phyloP scores from a whole-genome alignment of 2,888 invertebrate genomes.

The Parapristionchus giblindavisi region DNA sequence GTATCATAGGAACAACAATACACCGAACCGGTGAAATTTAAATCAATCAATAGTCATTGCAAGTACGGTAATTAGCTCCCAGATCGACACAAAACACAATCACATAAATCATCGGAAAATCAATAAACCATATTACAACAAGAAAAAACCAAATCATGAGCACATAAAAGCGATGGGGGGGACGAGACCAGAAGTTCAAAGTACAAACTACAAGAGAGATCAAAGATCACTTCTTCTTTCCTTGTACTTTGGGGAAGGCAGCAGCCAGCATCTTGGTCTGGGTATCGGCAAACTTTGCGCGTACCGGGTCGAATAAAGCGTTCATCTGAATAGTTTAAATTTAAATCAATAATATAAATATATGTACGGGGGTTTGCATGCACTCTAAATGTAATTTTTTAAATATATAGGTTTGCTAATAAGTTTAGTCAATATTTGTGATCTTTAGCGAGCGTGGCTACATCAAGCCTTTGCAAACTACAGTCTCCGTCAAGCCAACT shows the following conservation, averaged over 20 bases:
- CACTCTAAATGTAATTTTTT: neutral
- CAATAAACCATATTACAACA: constrained; percentile 22
- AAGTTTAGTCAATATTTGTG: no score
- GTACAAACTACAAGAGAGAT: neutral
- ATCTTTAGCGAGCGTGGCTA: no score
- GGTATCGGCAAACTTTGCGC: constrained; percentile 47
- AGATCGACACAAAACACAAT: no score
- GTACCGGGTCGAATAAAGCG: constrained; percentile 48
- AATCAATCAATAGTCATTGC: no score
- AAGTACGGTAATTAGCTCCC: no score
- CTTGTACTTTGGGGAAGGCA: constrained; percentile 50
- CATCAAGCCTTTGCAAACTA: no score
- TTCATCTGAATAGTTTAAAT: constrained; percentile 14
- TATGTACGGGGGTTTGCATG: neutral
- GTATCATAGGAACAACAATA: no score
- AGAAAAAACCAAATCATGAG: neutral
- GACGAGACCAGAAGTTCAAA: neutral
- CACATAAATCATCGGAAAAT: neutral
- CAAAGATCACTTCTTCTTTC: constrained; percentile 43
- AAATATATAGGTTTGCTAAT: neutral
- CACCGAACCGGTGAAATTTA: no score
- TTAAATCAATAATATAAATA: constrained; percentile 1
- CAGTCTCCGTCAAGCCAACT: neutral
- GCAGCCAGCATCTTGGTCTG: constrained; percentile 49
- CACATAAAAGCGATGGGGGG: neutral